A percentile compares a stretch with the other conserved stretches of the same genome.
phyloP scores from a whole-genome alignment of 2,888 invertebrate genomes.

The Mimumesa dahlbomi region DNA sequence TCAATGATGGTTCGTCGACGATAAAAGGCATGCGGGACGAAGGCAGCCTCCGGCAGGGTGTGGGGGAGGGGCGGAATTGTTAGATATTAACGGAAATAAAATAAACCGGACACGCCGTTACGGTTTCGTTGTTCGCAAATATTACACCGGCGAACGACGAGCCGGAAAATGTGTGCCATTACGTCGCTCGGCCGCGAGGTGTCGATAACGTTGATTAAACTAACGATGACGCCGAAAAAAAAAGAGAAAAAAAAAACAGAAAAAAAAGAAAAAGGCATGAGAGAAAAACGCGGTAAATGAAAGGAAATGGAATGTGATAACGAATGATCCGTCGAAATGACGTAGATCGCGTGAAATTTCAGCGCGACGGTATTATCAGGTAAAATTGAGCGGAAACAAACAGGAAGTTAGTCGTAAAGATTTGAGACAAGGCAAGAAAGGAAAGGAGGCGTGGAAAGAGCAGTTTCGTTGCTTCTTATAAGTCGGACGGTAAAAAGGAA shows the following conservation, averaged over 20 bases:
- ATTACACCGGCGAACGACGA: neutral
- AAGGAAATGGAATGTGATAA: neutral
- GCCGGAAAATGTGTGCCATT: neutral
- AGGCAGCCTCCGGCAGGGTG: too few relatives aligned
- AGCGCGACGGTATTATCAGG: neutral
- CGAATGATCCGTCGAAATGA: neutral
- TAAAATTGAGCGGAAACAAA: conserved; percentile 20
- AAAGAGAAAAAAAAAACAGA: too few relatives aligned
- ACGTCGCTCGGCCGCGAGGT: neutral
- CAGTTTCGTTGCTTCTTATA: conserved; percentile 37
- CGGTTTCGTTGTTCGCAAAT: conserved; percentile 12
- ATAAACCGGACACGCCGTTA: neutral
- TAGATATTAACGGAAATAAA: conserved; percentile 4
- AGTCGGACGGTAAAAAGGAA: conserved; percentile 41
- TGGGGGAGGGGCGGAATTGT: too few relatives aligned
- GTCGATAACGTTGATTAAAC: conserved; percentile 6
- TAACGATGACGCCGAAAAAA: too few relatives aligned
- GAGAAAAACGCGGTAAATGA: too few relatives aligned
- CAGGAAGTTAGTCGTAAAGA: neutral
- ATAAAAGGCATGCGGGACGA: too few relatives aligned
- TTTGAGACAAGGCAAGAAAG: conserved; percentile 13
- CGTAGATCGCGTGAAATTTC: neutral
- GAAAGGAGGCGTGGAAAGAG: conserved; percentile 8
- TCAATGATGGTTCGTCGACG: too few relatives aligned
- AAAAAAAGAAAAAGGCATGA: too few relatives aligned